These are phyloP conservation scores for Xestoiulus laeticollis DNA, from an alignment of 2,888 invertebrate genomes.

Conservation along the genomic window DNA sequence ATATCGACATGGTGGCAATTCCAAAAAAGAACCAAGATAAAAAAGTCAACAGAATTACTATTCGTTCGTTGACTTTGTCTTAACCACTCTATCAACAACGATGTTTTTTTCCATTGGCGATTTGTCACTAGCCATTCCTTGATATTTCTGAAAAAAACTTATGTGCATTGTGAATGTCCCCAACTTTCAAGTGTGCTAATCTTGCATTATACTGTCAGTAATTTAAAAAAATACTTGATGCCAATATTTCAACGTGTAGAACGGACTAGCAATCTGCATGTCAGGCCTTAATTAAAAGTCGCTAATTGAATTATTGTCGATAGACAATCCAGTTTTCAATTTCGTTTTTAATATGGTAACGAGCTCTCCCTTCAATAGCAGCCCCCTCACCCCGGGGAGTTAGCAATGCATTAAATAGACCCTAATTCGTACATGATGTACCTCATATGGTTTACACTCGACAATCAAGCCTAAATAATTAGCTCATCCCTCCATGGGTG, in stretches of 20 bases:
- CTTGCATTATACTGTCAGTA: too few species aligned
- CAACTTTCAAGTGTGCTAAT: neutral
- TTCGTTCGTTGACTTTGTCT: neutral
- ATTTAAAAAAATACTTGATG: too few species aligned
- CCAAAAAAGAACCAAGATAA: neutral
- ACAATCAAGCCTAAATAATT: slow-evolving; percentile 38
- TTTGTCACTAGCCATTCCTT: too few species aligned
- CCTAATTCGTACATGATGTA: slow-evolving; percentile 34
- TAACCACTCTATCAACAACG: neutral
- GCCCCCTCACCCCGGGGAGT: neutral
- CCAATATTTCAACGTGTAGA: too few species aligned
- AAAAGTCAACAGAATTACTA: neutral
- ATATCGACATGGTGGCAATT: neutral
- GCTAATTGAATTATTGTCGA: slow-evolving; percentile 15
- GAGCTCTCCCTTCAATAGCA: neutral
- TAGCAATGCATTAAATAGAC: slow-evolving; percentile 5
- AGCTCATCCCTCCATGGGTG: slow-evolving; percentile 36
- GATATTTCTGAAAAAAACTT: too few species aligned
- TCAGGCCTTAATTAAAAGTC: neutral
- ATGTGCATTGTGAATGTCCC: neutral
- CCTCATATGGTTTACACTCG: neutral
- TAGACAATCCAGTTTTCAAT: slow-evolving; percentile 8
- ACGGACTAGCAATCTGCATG: neutral
- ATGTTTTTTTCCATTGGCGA: neutral
- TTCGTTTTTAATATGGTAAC: slow-evolving; percentile 27